Evolutionary conservation across 2,113 vertebrate genomes (phyloP), one percentile per base, ranked within the genome.

Genomic region (Sceloporus undulatus): DNA sequence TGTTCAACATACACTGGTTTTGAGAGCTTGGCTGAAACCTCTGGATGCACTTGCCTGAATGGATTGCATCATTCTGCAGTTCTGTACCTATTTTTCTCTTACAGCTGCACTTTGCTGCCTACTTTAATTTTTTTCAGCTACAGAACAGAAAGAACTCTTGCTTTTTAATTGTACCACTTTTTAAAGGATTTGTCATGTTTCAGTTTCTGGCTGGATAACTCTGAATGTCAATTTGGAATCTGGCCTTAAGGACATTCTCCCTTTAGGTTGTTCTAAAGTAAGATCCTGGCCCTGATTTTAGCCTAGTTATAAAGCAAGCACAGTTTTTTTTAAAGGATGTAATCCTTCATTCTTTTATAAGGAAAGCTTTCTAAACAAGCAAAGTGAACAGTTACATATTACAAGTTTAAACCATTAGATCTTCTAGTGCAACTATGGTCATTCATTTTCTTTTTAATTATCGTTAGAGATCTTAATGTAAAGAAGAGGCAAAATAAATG

Each of bases 41-140:
- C 14, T 2, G 88, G 73, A 84, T 56, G 68, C 87, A 84, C 27
- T 79, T 91, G 92, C 92, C 89, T 93, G 66, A 82, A 74, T 9
- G 19, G 5, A 87, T 94, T 91, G 85, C 84, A 86, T 88, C 94
- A 85, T 0, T 0, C 42, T 92, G 84, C 79, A 0, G 0, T 21
- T 66, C n/a, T 84, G 0, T 80, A 73, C n/a, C 76, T 38, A 19
- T 59, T 76, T 79, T 88, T 70, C 5, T 54, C 91, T 65, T 75
- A 48, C 82, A n/a, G 0, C 54, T 70, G 11, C 52, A 73, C 89
- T 91, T 59, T 42, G 82, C 89, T 93, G 86, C 92, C 90, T 74
- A 56, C 7, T 93, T 87, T 25, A 7, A 84, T 91, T 84, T 79
- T 56, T 90, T 90, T 86, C 89, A 91, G 62, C 84, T 18, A 16